Evolutionary conservation across 2,888 invertebrate species (phyloP).

Genomic region (Epinotia brunnichana): DNA sequence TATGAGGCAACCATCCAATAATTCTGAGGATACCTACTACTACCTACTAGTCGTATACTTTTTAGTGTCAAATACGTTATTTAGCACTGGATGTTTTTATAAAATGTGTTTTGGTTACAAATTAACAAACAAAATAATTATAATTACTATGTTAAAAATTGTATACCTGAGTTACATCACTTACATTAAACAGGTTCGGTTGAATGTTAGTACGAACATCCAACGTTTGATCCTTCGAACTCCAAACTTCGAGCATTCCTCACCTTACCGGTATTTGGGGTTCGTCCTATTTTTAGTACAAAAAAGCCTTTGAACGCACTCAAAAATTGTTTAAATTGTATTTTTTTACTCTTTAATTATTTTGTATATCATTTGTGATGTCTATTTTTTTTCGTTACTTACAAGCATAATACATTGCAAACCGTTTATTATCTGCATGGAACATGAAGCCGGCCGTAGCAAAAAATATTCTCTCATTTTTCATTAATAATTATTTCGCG

Average conservation of each 20-base stretch:
- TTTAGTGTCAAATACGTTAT: too few relatives aligned
- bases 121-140: too few relatives aligned
- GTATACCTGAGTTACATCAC: background rate
- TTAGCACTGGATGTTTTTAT: too few relatives aligned
- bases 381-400: background rate
- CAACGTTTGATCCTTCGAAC: conserved; percentile 15
- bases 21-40: too few relatives aligned
- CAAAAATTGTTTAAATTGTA: conserved; percentile 4
- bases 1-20: too few relatives aligned
- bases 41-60: too few relatives aligned
- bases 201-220: background rate
- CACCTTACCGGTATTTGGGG: conserved; percentile 14
- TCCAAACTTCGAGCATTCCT: conserved; percentile 23
- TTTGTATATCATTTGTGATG: too few relatives aligned
- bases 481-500: background rate
- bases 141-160: background rate
- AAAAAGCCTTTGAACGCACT: conserved; percentile 32
- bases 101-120: too few relatives aligned
- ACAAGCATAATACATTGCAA: background rate
- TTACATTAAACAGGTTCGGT: conserved; percentile 1
- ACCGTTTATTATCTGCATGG: background rate
- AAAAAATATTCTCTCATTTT: too few relatives aligned
- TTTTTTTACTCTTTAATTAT: conserved; percentile 4
- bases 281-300: conserved; percentile 23
- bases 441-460: background rate